Conservation (phyloP, 2,888 invertebrate species). For the Leptopterna dolabrata region DNA sequence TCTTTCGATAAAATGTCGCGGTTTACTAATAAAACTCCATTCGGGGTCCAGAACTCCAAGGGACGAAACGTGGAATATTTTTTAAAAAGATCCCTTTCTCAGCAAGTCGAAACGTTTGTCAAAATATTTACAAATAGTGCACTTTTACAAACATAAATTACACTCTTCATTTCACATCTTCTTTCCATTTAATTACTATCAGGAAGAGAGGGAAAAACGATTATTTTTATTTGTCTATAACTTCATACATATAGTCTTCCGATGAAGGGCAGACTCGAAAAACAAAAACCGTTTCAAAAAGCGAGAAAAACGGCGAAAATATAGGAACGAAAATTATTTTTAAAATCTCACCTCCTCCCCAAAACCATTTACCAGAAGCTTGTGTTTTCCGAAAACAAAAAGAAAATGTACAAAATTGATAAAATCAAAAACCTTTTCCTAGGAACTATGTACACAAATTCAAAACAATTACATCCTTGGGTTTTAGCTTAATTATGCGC, state of each 20-base stretch:
- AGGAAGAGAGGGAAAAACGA: neutral
- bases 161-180: neutral
- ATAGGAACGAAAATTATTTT: constrained; percentile 41
- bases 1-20: too few relatives aligned
- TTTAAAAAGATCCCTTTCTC: neutral
- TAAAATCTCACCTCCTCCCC: neutral
- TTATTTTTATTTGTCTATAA: neutral
- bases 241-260: neutral
- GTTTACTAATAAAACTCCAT: neutral
- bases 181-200: neutral
- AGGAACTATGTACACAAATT: constrained; percentile 40
- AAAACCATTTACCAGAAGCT: neutral
- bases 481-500: neutral
- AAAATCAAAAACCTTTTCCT: neutral
- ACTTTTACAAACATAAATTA: neutral
- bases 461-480: neutral
- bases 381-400: neutral
- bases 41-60: neutral
- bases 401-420: neutral
- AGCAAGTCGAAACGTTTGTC: neutral
- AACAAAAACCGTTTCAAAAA: neutral
- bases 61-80: constrained; percentile 6
- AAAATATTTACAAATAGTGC: constrained; percentile 38
- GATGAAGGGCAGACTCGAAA: neutral
- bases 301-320: neutral